phyloP scores from a whole-genome alignment of 2,113 vertebrate genomes.

The Brienomyrus longianalis region DNA sequence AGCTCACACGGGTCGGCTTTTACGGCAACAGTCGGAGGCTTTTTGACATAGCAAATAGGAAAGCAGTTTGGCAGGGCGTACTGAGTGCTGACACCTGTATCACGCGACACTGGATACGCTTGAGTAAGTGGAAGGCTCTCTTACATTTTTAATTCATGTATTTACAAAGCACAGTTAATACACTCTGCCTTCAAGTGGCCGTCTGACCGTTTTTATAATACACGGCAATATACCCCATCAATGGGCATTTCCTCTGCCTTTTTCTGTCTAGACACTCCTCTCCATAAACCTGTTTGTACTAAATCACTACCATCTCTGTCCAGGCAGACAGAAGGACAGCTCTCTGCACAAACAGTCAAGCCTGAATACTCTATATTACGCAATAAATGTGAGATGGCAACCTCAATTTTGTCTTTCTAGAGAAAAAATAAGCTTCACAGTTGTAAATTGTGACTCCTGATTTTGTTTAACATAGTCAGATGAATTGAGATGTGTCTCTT shows the following conservation, averaged over 20 bases:
- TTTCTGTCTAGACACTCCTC: not conserved
- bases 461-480: not conserved
- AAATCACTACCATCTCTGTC: not conserved
- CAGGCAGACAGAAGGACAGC: not conserved
- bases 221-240: not conserved
- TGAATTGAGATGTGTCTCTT: no score
- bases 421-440: not conserved
- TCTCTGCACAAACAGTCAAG: not conserved
- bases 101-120: constrained; percentile 47
- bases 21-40: not conserved
- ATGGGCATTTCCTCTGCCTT: not conserved
- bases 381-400: not conserved
- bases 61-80: not conserved
- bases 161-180: constrained; percentile 28
- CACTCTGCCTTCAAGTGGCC: constrained; percentile 48
- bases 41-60: not conserved
- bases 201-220: constrained; percentile 45
- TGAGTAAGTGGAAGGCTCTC: constrained; percentile 24
- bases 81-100: constrained; percentile 30
- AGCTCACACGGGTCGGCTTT: not conserved
- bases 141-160: constrained; percentile 18
- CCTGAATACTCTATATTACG: not conserved
- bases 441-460: not conserved
- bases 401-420: not conserved
- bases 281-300: not conserved